Conservation (phyloP, 2,797 vertebrate species). For the Macroramphosus scolopax region DNA sequence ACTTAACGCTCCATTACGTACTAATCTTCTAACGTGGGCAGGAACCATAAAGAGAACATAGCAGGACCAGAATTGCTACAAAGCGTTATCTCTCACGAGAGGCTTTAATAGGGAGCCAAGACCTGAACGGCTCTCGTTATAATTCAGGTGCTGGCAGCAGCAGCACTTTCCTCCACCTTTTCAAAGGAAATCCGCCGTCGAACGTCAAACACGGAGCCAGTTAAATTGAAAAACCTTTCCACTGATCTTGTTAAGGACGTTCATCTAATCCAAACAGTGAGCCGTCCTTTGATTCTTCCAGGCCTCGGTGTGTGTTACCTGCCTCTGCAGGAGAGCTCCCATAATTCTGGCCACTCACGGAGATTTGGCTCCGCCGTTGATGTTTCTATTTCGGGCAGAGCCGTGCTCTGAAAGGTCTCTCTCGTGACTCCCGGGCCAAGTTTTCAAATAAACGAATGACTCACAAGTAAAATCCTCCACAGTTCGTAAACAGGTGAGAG, state of each 20-base stretch:
- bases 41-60: conserved; percentile 46
- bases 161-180: conserved; percentile 34
- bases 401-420: conserved; percentile 25
- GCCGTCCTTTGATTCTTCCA: conserved; percentile 7
- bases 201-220: conserved; percentile 2
- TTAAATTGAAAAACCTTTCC: conserved; percentile 16
- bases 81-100: conserved; percentile 55
- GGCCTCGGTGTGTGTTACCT: conserved; percentile 21
- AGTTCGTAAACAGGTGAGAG: too few relatives aligned
- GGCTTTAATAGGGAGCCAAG: conserved; percentile 34
- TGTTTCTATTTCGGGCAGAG: conserved; percentile 61
- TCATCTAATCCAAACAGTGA: conserved; percentile 8
- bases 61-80: conserved; percentile 29
- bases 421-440: conserved; percentile 13
- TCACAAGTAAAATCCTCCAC: too few relatives aligned
- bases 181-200: conserved; percentile 29
- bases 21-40: conserved; percentile 53
- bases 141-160: conserved; percentile 38
- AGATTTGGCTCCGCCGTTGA: conserved; percentile 33
- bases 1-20: conserved; percentile 57
- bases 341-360: conserved; percentile 34
- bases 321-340: conserved; percentile 11
- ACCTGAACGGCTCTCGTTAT: too few relatives aligned
- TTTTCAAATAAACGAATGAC: too few relatives aligned
- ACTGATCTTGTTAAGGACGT: conserved; percentile 9